A percentile compares a stretch with the other conserved stretches of the same genome.
Evolutionary conservation across 2,113 vertebrate species (phyloP).

Genomic region (Alaudala cheleensis): DNA sequence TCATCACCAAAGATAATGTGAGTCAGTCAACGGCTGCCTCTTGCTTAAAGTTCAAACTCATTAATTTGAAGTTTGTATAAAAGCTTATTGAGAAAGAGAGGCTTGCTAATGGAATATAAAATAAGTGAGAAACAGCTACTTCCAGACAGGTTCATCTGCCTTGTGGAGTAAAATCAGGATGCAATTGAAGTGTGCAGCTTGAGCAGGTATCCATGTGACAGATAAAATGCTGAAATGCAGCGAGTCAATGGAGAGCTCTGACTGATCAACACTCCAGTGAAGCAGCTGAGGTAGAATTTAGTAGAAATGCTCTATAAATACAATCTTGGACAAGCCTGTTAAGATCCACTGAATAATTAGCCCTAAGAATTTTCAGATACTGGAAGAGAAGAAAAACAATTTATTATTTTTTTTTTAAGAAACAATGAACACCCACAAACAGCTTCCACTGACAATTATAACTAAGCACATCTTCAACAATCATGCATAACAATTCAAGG

Average conservation of each 20-base stretch:
- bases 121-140: not conserved
- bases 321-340: not conserved
- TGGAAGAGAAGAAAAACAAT: not conserved
- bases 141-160: not conserved
- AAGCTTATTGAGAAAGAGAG: not conserved
- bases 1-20: not conserved
- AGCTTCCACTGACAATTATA: not conserved
- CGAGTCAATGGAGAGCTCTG: not conserved
- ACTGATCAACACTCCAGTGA: not conserved
- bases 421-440: not conserved
- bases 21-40: not conserved
- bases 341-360: not conserved
- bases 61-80: conserved; percentile 36
- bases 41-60: not conserved
- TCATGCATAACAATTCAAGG: not conserved
- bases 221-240: not conserved
- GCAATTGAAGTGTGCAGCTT: not conserved
- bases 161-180: not conserved
- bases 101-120: conserved; percentile 26
- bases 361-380: not conserved
- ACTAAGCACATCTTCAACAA: not conserved
- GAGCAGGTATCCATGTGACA: not conserved
- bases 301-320: not conserved
- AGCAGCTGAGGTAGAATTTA: not conserved
- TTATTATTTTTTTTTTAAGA: not conserved